Percentiles rank a stretch among this genome's conserved stretches.
Conservation (phyloP, 1,140 invertebrate species). For the Contarinia nasturtii region DNA sequence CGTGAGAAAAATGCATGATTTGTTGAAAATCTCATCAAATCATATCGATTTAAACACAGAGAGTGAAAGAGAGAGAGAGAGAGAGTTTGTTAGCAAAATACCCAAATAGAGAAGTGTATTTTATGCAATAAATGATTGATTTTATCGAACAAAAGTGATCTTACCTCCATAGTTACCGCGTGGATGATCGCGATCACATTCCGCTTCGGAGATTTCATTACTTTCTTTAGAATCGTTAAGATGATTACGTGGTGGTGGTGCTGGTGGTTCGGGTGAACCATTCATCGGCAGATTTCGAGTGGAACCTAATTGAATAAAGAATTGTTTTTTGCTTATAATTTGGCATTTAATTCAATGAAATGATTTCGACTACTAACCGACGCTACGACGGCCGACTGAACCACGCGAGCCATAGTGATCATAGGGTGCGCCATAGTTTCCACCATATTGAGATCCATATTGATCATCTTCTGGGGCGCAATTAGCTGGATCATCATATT, state of each 20-base stretch:
- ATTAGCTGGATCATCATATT: constrained; percentile 83
- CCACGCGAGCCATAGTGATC: constrained; percentile 71
- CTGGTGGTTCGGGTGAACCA: constrained; percentile 60
- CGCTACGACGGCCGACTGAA: constrained; percentile 47
- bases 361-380: constrained; percentile 19
- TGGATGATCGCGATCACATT: constrained; percentile 70
- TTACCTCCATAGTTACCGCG: constrained; percentile 50
- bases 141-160: constrained; percentile 12
- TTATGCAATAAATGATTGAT: neutral
- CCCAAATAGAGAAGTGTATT: too few relatives aligned
- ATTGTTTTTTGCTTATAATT: neutral
- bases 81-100: too few relatives aligned
- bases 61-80: too few relatives aligned
- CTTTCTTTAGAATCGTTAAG: constrained; percentile 83
- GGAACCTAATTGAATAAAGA: constrained; percentile 30
- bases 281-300: constrained; percentile 43
- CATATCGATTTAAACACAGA: too few relatives aligned
- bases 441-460: constrained; percentile 65
- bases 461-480: constrained; percentile 77
- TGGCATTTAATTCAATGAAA: too few relatives aligned
- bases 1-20: too few relatives aligned
- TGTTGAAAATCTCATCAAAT: too few relatives aligned
- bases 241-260: constrained; percentile 52
- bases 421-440: constrained; percentile 55
- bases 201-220: constrained; percentile 82